Base-by-base conservation (phyloP, 2,888 invertebrate genomes). In the Bimastos eiseni region DNA sequence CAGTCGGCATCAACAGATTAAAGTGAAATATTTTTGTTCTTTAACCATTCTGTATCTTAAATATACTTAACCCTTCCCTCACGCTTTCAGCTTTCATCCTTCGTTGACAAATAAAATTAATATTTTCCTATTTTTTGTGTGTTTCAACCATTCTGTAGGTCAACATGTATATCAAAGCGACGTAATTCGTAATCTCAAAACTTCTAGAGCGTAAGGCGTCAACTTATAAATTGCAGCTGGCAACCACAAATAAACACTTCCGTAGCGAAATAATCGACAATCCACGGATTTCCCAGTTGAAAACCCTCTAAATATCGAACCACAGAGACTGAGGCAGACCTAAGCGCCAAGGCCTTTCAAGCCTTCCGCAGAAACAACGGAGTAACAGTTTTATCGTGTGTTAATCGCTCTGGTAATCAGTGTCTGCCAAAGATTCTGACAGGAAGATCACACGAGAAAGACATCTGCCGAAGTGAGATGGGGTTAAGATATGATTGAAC, bases 311-410 rank as follows among this genome's bases (percentile, higher is more conserved):
- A 70, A 70, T 70, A 70, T 70, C n/a, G n/a, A 11, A 70, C n/a
- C n/a, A 70, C n/a, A 11, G 0, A 70, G n/a, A 5, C 70, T 70
- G 70, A 70, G 30, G n/a, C 3, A n/a, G n/a, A n/a, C n/a, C 70
- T 70, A 70, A n/a, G 8, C n/a, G n/a, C 24, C 24, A 6, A 49
- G 15, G 15, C 4, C 19, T 21, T 49, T 3, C 4, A 70, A 70
- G 70, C 70, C 70, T 70, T 70, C n/a, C n/a, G n/a, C 3, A 0
- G 11, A 2, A 70, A n/a, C 8, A 70, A n/a, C 11, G 70, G 70
- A 70, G 70, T 70, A 70, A 70, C 70, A n/a, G 70, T 70, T 70
- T n/a, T 70, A n/a, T 70, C 70, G n/a, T 30, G 70, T 70, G 70
- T 30, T 70, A 30, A 70, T 70, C 30, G 70, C 17, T 70, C 70